Evolutionary conservation across 2,888 invertebrate genomes (phyloP), one percentile per base, ranked within the genome.

Genomic region (Osmoderma eremita): DNA sequence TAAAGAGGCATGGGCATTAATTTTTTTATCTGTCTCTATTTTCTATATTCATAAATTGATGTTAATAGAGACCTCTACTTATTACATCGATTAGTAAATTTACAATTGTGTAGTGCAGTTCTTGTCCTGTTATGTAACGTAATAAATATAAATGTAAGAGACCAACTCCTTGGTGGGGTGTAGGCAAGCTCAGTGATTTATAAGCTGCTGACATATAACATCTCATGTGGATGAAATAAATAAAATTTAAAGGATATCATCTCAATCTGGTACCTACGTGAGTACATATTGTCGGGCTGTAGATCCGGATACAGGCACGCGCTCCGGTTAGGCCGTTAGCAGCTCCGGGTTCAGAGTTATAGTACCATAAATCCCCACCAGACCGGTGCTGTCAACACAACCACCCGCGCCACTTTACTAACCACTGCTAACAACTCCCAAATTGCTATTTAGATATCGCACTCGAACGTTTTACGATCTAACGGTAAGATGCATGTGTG

Each of bases 371-470:
- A 79, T 79, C 78, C 77, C 76, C 76, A 75, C 75, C 75, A 77
- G 76, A 75, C 74, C 76, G 73, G 78, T 75, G 78, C 77, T 77
- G 78, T 78, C 79, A 79, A 76, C 79, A 73, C 73, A 75, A 77
- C 78, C 77, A 77, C 77, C 76, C 77, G 75, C 78, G 75, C 78
- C 77, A 78, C 78, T 78, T 77, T 76, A 78, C 80, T 80, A 80
- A 81, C 80, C 81, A 78, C 79, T 78, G 78, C 80, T 80, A 79
- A 81, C 80, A 80, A 80, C 79, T 79, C 79, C 78, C 79, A 80
- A 80, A 81, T 81, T 80, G 80, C 79, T 77, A 78, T 78, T 78
- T 77, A 78, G 78, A 78, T 78, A 78, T 78, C 63, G 66, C 42
- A 63, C 65, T 54, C 48, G 58, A 65, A 68, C 66, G 49, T 67